These are phyloP conservation scores for Catostomus latipinnis DNA, from an alignment of 2,797 vertebrate species.

Conservation along the genomic window DNA sequence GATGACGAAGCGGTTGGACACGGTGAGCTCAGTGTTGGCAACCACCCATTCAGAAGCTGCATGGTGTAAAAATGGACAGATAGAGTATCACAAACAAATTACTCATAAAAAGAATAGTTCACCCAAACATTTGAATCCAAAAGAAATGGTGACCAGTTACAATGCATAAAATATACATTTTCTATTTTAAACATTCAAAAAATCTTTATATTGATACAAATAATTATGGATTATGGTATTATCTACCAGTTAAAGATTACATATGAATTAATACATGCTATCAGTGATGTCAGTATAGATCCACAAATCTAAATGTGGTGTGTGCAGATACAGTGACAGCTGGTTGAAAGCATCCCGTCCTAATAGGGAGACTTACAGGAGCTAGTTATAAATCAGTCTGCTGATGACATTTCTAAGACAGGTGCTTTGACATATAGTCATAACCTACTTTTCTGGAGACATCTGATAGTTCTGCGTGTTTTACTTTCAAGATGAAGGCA, in stretches of 20 bases:
- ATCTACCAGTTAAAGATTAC: background rate
- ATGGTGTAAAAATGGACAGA: slow-evolving; percentile 23
- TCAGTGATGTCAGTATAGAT: slow-evolving; percentile 67
- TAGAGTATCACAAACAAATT: background rate
- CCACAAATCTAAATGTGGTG: slow-evolving; percentile 74
- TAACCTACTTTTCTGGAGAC: slow-evolving; percentile 37
- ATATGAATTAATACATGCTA: background rate
- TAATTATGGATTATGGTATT: background rate
- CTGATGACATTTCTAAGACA: slow-evolving; percentile 72
- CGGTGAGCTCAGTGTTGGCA: slow-evolving; percentile 77
- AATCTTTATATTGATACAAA: background rate
- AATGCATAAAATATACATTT: background rate
- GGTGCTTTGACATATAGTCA: slow-evolving; percentile 67
- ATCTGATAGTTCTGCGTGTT: slow-evolving; percentile 32
- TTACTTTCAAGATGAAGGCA: slow-evolving; percentile 35
- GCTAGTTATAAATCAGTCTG: slow-evolving; percentile 67
- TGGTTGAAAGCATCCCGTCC: slow-evolving; percentile 67
- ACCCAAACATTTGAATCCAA: too few relatives aligned
- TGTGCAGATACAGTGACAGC: slow-evolving; percentile 72
- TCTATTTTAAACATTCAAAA: background rate
- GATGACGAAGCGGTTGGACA: slow-evolving; percentile 79
- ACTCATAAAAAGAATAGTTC: background rate
- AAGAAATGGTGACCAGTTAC: background rate
- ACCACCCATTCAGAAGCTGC: slow-evolving; percentile 85
- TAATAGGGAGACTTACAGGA: slow-evolving; percentile 67